Conservation (phyloP, 2,888 invertebrate species). For the Synanthedon vespiformis region DNA sequence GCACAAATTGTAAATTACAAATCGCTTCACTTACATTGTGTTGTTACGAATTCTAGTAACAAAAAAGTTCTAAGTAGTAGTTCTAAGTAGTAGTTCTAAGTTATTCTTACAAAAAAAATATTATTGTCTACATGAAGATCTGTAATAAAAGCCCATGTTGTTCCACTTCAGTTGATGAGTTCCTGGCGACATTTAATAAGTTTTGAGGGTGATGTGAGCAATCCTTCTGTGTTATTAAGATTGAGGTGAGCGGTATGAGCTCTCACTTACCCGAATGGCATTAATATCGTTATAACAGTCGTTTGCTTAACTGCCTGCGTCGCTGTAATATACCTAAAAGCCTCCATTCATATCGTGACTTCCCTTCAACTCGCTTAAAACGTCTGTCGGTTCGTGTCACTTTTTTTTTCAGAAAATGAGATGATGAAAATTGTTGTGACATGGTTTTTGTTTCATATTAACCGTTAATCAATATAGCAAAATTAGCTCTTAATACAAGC, state of each 20-base stretch:
- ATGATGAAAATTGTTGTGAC: background rate
- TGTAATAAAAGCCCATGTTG: too few species aligned
- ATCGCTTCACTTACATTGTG: too few species aligned
- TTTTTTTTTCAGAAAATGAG: background rate
- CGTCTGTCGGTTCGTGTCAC: background rate
- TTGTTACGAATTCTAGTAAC: too few species aligned
- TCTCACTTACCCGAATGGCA: slow-evolving; percentile 38
- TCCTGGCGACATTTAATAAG: background rate
- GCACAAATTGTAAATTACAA: too few species aligned
- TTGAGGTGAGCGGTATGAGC: slow-evolving; percentile 39
- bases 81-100: too few species aligned
- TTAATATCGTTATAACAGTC: slow-evolving; percentile 52
- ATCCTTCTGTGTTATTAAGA: slow-evolving; percentile 21
- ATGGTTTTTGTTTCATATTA: background rate
- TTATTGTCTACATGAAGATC: too few species aligned
- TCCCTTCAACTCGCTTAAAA: slow-evolving; percentile 12
- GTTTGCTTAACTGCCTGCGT: slow-evolving; percentile 35
- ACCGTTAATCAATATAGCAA: background rate
- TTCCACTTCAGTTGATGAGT: background rate
- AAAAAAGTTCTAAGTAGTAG: too few species aligned
- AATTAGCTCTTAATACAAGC: background rate
- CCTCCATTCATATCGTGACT: slow-evolving; percentile 40
- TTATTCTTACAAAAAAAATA: too few species aligned
- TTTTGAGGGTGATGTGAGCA: background rate
- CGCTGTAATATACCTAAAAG: slow-evolving; percentile 51